These are phyloP conservation scores for Apotomis betuletana DNA, from an alignment of 2,888 invertebrate genomes.

Conservation along the genomic window DNA sequence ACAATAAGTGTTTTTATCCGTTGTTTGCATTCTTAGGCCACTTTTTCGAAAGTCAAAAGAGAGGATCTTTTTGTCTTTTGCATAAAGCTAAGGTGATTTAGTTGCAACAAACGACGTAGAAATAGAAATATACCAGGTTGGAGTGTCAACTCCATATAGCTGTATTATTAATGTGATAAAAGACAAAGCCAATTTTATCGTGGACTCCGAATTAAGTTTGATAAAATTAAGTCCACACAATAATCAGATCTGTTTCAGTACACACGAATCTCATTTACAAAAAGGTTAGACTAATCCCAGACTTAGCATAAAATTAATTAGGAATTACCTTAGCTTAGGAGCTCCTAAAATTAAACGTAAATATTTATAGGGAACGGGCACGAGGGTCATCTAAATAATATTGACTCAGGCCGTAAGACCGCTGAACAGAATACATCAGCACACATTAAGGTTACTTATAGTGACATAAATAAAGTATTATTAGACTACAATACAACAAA, in stretches of 20 bases:
- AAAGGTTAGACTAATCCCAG: constrained; percentile 30
- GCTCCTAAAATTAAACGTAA: constrained; percentile 41
- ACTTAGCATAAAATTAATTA: constrained; percentile 43
- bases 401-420: constrained; percentile 39
- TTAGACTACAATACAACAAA: no score
- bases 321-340: constrained; percentile 36
- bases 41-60: no score
- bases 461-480: no score
- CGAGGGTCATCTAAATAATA: constrained; percentile 41
- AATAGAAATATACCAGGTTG: no score
- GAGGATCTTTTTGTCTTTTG: no score
- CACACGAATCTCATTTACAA: constrained; percentile 16
- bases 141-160: no score
- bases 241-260: constrained; percentile 5
- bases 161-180: no score
- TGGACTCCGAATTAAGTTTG: neutral
- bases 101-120: no score
- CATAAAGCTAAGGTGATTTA: no score
- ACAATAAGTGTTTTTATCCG: no score
- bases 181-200: neutral
- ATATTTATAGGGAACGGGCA: constrained; percentile 39
- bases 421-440: constrained; percentile 14
- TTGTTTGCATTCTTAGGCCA: no score
- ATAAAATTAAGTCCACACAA: neutral
- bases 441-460: neutral